These are phyloP conservation scores for Zaprionus africanus DNA, from an alignment of 1,140 invertebrate species.

Conservation along the genomic window DNA sequence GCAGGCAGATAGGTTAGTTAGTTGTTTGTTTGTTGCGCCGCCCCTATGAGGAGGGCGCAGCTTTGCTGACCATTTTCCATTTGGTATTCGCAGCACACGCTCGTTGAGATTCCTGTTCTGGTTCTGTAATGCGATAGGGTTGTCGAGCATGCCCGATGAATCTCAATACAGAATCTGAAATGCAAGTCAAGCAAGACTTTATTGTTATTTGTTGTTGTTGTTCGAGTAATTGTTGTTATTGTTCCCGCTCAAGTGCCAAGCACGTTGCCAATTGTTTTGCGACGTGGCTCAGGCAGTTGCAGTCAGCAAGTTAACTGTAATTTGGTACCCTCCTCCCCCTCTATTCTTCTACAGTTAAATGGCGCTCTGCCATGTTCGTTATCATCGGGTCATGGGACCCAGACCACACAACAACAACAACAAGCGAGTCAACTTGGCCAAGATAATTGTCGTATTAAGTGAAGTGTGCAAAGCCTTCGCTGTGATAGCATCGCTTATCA, in stretches of 20 bases:
- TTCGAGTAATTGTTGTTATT: constrained; percentile 8
- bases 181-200: constrained; percentile 24
- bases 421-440: constrained; percentile 9
- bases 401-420: background rate
- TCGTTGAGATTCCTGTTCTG: background rate
- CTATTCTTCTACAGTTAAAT: background rate
- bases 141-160: constrained; percentile 20
- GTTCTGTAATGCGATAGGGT: constrained; percentile 17
- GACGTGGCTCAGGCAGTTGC: constrained; percentile 15
- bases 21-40: background rate
- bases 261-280: constrained; percentile 39
- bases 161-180: constrained; percentile 25
- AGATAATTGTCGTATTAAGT: constrained; percentile 72
- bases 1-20: background rate
- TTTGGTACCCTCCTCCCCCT: background rate
- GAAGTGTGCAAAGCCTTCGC: constrained; percentile 40
- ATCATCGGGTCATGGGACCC: constrained; percentile 35
- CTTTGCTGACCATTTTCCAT: constrained; percentile 17
- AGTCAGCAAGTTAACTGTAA: constrained; percentile 14
- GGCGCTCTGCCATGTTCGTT: constrained; percentile 21
- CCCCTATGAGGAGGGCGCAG: background rate
- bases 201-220: constrained; percentile 2
- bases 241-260: background rate
- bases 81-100: constrained; percentile 27
- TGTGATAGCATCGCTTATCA: constrained; percentile 65